Percentiles rank a stretch among this genome's conserved stretches.
Conservation (phyloP, 2,797 vertebrate species). For the Podarcis siculus region DNA sequence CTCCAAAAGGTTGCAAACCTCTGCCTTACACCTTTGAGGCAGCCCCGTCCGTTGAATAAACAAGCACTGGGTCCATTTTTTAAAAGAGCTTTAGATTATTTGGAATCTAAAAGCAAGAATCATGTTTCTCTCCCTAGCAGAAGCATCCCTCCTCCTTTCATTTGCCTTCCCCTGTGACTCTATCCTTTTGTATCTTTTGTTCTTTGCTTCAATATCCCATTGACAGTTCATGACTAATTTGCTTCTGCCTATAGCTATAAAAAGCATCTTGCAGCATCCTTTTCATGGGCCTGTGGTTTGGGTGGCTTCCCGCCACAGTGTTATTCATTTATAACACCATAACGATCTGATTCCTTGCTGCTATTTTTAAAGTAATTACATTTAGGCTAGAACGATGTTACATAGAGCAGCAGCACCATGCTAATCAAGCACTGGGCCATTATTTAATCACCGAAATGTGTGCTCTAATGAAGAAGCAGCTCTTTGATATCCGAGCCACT, state of each 20-base stretch:
- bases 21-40: background rate
- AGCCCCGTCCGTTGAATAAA: background rate
- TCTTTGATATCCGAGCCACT: conserved; percentile 66
- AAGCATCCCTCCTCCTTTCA: background rate
- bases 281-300: background rate
- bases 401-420: conserved; percentile 58
- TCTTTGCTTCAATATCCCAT: conserved; percentile 2
- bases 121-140: background rate
- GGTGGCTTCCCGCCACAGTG: background rate
- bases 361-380: conserved; percentile 57
- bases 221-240: background rate
- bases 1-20: no score
- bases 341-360: conserved; percentile 47
- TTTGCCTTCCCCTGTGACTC: background rate
- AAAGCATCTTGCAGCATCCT: background rate
- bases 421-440: conserved; percentile 59
- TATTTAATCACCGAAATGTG: conserved; percentile 65
- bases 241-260: background rate
- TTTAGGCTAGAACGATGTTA: conserved; percentile 50
- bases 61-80: background rate
- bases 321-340: conserved; percentile 35
- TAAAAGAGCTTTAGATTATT: background rate
- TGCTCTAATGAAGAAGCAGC: conserved; percentile 61
- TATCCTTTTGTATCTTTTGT: background rate
- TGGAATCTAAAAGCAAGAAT: background rate